A percentile compares a stretch with the other conserved stretches of the same genome.
These are phyloP conservation scores for Anabas testudineus DNA, from an alignment of 2,797 vertebrate species.

Conservation along the genomic window DNA sequence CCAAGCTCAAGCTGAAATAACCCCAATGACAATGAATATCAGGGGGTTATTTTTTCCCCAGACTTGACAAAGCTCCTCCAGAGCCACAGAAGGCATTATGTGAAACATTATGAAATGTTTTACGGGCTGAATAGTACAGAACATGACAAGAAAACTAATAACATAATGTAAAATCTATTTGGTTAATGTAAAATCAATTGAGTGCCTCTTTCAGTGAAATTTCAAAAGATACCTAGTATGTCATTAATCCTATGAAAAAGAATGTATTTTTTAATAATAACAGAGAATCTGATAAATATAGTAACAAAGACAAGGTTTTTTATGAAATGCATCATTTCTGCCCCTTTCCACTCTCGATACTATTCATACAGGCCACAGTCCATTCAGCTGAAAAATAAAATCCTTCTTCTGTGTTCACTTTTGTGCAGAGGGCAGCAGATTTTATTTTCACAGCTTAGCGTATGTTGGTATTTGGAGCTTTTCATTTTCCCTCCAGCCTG, in stretches of 20 bases:
- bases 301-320: neutral
- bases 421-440: slow-evolving; percentile 22
- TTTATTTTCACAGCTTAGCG: slow-evolving; percentile 20
- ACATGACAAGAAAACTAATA: neutral
- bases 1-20: neutral
- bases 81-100: neutral
- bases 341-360: neutral
- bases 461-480: slow-evolving; percentile 34
- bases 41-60: neutral
- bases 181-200: neutral
- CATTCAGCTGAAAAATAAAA: slow-evolving; percentile 25
- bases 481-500: slow-evolving; percentile 15
- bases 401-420: slow-evolving; percentile 1
- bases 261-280: neutral
- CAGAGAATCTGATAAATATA: neutral
- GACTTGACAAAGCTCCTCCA: neutral
- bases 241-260: neutral
- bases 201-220: neutral
- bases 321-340: neutral
- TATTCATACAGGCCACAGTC: neutral
- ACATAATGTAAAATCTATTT: neutral
- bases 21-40: neutral
- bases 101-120: too few relatives aligned
- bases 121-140: neutral
- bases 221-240: neutral